phyloP scores from a whole-genome alignment of 2,797 vertebrate species.

The Novumbra hubbsi region DNA sequence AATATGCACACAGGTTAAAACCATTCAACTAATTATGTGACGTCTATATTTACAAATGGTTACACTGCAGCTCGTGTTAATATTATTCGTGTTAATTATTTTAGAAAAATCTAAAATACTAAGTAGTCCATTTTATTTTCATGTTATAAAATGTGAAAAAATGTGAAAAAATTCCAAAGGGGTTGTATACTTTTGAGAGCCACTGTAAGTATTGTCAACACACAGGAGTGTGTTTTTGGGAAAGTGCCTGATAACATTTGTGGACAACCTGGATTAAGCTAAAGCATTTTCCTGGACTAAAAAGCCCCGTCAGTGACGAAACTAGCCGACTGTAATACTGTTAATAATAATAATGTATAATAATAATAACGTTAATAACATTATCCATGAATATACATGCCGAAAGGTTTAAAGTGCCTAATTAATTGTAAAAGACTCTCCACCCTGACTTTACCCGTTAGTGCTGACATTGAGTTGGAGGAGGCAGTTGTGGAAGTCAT shows the following conservation, averaged over 20 bases:
- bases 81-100: no score
- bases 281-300: not conserved
- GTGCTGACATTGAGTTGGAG: slow-evolving; percentile 72
- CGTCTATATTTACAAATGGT: no score
- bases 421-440: not conserved
- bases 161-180: no score
- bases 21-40: no score
- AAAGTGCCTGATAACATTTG: not conserved
- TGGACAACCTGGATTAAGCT: no score
- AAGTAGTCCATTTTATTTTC: no score
- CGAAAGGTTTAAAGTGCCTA: not conserved
- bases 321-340: not conserved
- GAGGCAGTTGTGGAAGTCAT: slow-evolving; percentile 75
- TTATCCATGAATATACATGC: not conserved
- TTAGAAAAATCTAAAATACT: no score
- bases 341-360: no score
- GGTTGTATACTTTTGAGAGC: no score
- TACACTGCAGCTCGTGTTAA: no score
- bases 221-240: not conserved
- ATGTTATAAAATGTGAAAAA: no score
- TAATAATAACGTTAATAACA: not conserved
- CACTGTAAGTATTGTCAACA: not conserved
- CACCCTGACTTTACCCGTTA: slow-evolving; percentile 34
- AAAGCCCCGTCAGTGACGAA: not conserved
- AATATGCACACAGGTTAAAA: no score